These are phyloP conservation scores for Amblyjoppa proteus DNA, from an alignment of 2,888 invertebrate species.

Conservation along the genomic window DNA sequence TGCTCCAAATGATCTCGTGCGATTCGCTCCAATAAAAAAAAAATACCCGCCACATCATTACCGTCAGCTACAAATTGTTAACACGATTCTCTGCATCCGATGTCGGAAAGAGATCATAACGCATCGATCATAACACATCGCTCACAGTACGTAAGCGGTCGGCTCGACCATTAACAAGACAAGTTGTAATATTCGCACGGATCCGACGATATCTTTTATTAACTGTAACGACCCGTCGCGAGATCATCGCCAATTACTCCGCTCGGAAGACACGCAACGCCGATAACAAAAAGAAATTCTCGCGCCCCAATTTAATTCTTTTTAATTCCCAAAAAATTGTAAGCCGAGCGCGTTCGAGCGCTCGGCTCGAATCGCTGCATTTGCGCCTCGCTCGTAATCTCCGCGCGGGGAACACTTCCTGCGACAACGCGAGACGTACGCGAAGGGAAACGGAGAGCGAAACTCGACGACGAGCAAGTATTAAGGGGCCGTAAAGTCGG, in stretches of 20 bases:
- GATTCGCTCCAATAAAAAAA: slow-evolving; percentile 61
- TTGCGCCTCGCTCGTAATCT: slow-evolving; percentile 1
- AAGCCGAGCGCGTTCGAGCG: slow-evolving; percentile 1
- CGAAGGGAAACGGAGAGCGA: slow-evolving; percentile 47
- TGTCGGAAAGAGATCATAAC: slow-evolving; percentile 43
- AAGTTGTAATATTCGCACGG: slow-evolving; percentile 60
- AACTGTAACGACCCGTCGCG: slow-evolving; percentile 74
- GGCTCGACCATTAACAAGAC: slow-evolving; percentile 38
- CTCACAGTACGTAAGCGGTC: not conserved
- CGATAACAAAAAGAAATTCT: not conserved
- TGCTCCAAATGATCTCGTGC: slow-evolving; percentile 56
- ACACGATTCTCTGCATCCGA: slow-evolving; percentile 44
- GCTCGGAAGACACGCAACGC: not conserved
- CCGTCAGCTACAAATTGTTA: not conserved
- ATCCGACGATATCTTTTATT: slow-evolving; percentile 70
- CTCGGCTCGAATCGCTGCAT: not conserved
- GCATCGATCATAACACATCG: slow-evolving; percentile 49
- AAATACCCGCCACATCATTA: slow-evolving; percentile 18
- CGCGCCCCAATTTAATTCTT: slow-evolving; percentile 4
- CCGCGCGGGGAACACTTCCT: slow-evolving; percentile 18
- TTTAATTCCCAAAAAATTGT: not conserved
- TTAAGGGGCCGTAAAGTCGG: slow-evolving; percentile 21
- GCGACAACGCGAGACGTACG: slow-evolving; percentile 31
- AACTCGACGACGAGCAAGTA: slow-evolving; percentile 22
- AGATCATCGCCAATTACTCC: slow-evolving; percentile 55